Conservation (phyloP, 2,113 vertebrate species). For the Glaucomys volans region DNA sequence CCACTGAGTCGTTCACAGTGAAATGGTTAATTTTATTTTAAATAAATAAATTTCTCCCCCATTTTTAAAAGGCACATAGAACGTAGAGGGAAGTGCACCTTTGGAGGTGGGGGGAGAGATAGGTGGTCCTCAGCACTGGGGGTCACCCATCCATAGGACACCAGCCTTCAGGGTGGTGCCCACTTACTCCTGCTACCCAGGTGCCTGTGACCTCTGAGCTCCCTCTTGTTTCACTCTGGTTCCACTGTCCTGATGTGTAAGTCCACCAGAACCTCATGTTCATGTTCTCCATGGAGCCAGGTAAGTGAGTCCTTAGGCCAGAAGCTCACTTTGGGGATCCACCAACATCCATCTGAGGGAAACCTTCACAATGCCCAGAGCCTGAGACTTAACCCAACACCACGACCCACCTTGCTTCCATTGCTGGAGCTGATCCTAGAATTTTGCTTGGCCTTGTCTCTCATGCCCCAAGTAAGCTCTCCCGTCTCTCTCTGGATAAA, state of each 20-base stretch:
- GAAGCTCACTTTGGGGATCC: fast-evolving
- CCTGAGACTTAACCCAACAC: too few species aligned
- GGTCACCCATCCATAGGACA: not conserved
- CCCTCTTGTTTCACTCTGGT: fast-evolving
- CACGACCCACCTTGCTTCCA: fast-evolving
- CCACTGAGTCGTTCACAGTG: fast-evolving
- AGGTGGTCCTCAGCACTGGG: fast-evolving
- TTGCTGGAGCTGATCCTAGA: not conserved
- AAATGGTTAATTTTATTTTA: not conserved
- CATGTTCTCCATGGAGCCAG: not conserved
- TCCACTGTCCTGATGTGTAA: fast-evolving
- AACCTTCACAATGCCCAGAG: fast-evolving
- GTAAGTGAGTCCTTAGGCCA: not conserved
- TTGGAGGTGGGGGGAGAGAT: not conserved
- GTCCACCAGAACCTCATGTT: not conserved
- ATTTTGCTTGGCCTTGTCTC: fast-evolving
- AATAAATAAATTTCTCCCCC: not conserved
- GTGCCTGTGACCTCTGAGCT: not conserved
- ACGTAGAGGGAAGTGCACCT: not conserved
- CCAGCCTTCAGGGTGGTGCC: too few species aligned
- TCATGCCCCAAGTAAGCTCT: too few species aligned
- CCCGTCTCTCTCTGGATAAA: not conserved
- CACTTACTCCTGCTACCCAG: fast-evolving
- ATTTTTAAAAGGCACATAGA: not conserved
- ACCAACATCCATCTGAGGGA: fast-evolving